Conservation (phyloP, 2,888 invertebrate species). For the Spisula subtruncata region DNA sequence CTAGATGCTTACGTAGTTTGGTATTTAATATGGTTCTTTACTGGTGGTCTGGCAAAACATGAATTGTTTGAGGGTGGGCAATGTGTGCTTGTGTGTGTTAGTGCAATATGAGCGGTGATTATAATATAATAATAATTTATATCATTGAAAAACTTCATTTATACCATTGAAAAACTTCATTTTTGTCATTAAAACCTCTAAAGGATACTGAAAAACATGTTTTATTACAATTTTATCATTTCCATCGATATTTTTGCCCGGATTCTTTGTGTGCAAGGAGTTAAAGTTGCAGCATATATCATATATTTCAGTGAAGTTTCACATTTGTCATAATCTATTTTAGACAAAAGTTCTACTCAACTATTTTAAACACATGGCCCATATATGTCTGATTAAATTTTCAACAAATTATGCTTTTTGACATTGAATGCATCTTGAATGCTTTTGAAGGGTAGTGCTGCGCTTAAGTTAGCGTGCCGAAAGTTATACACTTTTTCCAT, state of each 20-base stretch:
- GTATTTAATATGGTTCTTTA: background rate
- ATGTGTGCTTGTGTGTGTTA: slow-evolving; percentile 2
- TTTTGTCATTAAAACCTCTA: background rate
- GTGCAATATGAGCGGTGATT: background rate
- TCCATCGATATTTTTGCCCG: background rate
- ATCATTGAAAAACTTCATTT: background rate
- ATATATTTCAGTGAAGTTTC: slow-evolving; percentile 6
- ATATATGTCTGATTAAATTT: slow-evolving; percentile 47
- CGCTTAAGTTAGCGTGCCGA: background rate
- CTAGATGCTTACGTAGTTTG: background rate
- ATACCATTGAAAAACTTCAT: background rate
- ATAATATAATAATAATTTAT: background rate
- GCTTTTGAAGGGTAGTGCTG: background rate
- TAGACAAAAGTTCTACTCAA: slow-evolving; percentile 21
- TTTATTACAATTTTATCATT: slow-evolving; percentile 1
- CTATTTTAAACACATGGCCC: slow-evolving; percentile 28
- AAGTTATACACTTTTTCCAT: slow-evolving; percentile 12
- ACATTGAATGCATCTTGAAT: slow-evolving; percentile 38
- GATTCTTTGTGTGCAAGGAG: background rate
- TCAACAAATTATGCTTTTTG: slow-evolving; percentile 42
- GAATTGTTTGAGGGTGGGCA: background rate
- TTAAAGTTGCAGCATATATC: slow-evolving; percentile 11
- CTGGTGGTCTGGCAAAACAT: background rate
- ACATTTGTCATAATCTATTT: slow-evolving; percentile 21
- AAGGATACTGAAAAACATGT: slow-evolving; percentile 18